Base-by-base conservation (phyloP, 2,113 vertebrate species). In the Ivindomyrus marchei region DNA sequence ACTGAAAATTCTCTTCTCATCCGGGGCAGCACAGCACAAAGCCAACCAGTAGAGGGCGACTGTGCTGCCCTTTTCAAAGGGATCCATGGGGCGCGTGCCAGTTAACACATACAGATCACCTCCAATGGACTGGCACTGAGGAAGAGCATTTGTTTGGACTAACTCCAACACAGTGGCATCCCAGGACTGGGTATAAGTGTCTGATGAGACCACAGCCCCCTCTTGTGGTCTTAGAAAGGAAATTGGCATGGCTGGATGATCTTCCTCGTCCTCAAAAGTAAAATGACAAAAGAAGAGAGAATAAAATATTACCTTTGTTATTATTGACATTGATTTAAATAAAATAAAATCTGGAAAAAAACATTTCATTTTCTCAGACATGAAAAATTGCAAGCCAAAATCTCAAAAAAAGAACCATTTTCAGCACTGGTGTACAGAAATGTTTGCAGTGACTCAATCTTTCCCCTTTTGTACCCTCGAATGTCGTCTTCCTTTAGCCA, bases 31-130 rank as follows among this genome's bases (percentile, higher is more conserved):
- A 11, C 96, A 96, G 91, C 95, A 96, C 31, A 92, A 89, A 13
- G 95, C 95, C 46, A 93, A 93, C 96, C 96, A 96, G 88, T 95
- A 90, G 31, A 90, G 91, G 47, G 84, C 88, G 0, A 8, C 85
- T 84, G 92, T 91, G 91, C 95, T 94, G 10, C 88, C 91, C 7
- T 91, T 13, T 1, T 88, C 91, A 91, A 89, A 93, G 89, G 91
- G 92, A 31, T 91, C 89, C 31, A 88, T 88, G 53, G 74, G 53
- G 80, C 88, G 21, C 0, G 92, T 89, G 52, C 96, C 95, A 0
- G 89, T 95, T 89, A 96, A 92, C 91, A 95, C 90, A 62, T 95
- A 96, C 42, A 96, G 92, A 80, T 94, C 93, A 0, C 94, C 93
- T 10, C 90, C 92, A 88, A 88, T 46, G 83, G 93, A 62, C 88